Evolutionary conservation across 2,797 vertebrate genomes (phyloP), one percentile per base, ranked within the genome.

Genomic region (Myotis myotis): DNA sequence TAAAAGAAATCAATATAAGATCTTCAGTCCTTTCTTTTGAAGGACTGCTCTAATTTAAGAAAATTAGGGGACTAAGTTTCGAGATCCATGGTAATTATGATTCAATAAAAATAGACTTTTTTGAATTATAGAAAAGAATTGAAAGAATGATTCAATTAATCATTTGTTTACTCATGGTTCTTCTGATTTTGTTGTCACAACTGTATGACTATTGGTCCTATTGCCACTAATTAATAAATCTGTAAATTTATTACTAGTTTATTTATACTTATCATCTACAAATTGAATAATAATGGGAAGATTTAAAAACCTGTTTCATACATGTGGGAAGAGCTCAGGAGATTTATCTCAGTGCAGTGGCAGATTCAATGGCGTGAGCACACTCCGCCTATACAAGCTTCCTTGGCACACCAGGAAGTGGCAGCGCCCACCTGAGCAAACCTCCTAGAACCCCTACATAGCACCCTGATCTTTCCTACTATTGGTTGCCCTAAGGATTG

Each of bases 221-320:
- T 70, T 30, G 1, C 5, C 38, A 57, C 93, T 38, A 64, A 79
- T 28, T 72, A 22, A 68, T 38, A 53, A 89, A 87, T n/a, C 15
- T 44, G 13, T 86, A 57, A 76, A 53, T 38, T 95, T 93, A 91
- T 94, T 89, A 15, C 4, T 90, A 95, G 11, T 94, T 93, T 86
- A 51, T 95, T 92, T 70, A 89, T 68, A 10, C 64, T 47, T 88
- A 64, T 53, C 78, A 91, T 47, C 2, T 25, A 86, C 1, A 80
- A 82, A 91, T 74, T 47, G 85, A 49, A 38, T 55, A 41, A 55
- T 68, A 55, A 2, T 47, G 20, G 9, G n/a, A 82, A 70, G 28
- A 23, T 19, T 11, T 5, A 9, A 64, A 60, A 71, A 15, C 2
- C 3, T 28, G 41, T 28, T 91, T 81, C 13, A n/a, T n/a, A n/a